Evolutionary conservation across 1,140 invertebrate genomes (phyloP), one percentile per base, ranked within the genome.

Genomic region (Limonius californicus): DNA sequence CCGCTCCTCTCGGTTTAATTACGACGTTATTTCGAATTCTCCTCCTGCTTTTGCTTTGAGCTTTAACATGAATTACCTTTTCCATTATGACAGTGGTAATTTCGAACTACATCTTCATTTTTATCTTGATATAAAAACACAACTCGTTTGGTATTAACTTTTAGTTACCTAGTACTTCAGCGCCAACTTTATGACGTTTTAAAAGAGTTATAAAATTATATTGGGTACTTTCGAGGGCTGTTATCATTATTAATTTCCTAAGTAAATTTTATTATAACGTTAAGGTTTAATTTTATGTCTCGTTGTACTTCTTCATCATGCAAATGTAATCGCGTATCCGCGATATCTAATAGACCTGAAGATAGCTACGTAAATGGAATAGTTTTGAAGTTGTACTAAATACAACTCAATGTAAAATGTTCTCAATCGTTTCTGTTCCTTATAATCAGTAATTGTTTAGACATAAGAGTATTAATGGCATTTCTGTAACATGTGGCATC

Each of bases 171-270:
- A 45, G 42, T 4, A n/a, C 45, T 19, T 18, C 16, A 18, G 20
- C 7, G 2, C 19, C 1, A 7, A 50, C 19, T 50, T 50, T 50
- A 50, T 50, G n/a, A 12, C 45, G 3, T n/a, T 50, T 50, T 50
- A 50, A 50, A 50, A 21, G 45, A 19, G 45, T 50, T 50, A 21
- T 50, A 50, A 50, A 50, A 50, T 50, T 50, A 50, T 50, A 50
- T 50, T 50, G 45, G 45, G 2, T 50, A 50, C 45, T 50, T 50
- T 27, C 3, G n/a, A n/a, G 16, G 2, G 14, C 16, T 21, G 4
- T 50, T 50, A 50, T 50, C 45, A 14, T 50, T 50, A 50, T 19
- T 50, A 50, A 50, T 50, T 12, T 50, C n/a, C 2, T 18, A 21
- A 50, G 45, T 18, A 50, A 50, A 50, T 50, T 45, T 45, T n/a